Evolutionary conservation across 2,888 invertebrate genomes (phyloP).

Genomic region (Cryptus armator): DNA sequence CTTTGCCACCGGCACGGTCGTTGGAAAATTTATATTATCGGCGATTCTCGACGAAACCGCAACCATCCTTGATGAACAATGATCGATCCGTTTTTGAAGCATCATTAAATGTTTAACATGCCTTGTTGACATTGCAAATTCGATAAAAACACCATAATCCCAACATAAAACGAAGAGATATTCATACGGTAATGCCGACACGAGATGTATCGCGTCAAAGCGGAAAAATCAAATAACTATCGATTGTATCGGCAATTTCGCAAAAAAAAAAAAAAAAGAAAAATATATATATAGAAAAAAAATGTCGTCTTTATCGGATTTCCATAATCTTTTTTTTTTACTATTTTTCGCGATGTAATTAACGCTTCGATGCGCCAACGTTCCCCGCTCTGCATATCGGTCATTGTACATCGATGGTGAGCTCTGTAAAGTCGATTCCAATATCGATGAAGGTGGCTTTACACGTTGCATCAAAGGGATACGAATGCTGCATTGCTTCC

Average conservation of each 20-base stretch:
- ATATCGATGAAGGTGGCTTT: slow-evolving; percentile 54
- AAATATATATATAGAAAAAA: not conserved
- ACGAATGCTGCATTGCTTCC: slow-evolving; percentile 65
- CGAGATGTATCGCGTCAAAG: slow-evolving; percentile 34
- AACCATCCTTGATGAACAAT: slow-evolving; percentile 59
- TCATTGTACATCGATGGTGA: not conserved
- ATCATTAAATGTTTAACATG: slow-evolving; percentile 66
- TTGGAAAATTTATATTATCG: slow-evolving; percentile 66
- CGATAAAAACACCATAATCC: slow-evolving; percentile 49
- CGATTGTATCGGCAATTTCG: not conserved
- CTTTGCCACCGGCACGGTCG: slow-evolving; percentile 43
- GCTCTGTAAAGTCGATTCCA: slow-evolving; percentile 35
- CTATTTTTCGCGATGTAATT: not conserved
- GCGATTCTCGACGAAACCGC: slow-evolving; percentile 44
- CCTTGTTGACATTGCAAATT: slow-evolving; percentile 58
- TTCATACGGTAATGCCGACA: slow-evolving; percentile 18
- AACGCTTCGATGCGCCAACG: not conserved
- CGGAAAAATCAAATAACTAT: slow-evolving; percentile 1
- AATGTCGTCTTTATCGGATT: not conserved
- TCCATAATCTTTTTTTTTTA: not conserved
- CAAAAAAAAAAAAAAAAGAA: not conserved
- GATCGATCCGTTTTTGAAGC: slow-evolving; percentile 66
- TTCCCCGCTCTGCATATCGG: not conserved
- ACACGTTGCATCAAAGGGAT: slow-evolving; percentile 55
- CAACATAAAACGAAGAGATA: slow-evolving; percentile 37